These are phyloP conservation scores for Eidolon helvum DNA, from an alignment of 2,113 vertebrate species.

Conservation along the genomic window DNA sequence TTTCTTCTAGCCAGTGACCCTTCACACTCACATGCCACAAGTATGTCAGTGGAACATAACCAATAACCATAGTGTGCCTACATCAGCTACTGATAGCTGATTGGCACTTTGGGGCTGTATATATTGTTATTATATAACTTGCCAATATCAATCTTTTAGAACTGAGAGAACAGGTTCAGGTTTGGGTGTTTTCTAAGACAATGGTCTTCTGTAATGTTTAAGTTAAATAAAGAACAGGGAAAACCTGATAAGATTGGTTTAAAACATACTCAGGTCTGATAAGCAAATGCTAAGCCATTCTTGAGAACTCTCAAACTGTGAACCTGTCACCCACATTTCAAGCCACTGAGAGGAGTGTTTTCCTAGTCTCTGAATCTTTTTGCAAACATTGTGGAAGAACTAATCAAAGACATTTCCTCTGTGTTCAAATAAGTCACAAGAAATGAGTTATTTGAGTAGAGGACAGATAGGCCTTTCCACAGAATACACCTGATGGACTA, in stretches of 20 bases:
- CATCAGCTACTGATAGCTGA: neutral
- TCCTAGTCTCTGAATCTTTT: neutral
- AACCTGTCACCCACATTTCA: neutral
- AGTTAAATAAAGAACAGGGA: neutral
- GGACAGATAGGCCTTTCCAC: neutral
- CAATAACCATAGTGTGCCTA: neutral
- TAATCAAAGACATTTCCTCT: neutral
- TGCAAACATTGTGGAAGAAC: neutral
- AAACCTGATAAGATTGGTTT: constrained; percentile 28
- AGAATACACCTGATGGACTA: neutral
- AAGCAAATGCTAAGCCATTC: neutral
- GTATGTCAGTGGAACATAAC: accelerated
- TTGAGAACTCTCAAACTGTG: neutral
- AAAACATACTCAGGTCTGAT: neutral
- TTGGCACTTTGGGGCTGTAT: neutral
- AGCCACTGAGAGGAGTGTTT: neutral
- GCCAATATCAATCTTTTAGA: neutral
- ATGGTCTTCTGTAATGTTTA: neutral
- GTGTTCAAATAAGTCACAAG: neutral
- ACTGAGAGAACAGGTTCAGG: neutral
- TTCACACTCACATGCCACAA: neutral
- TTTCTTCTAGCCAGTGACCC: neutral
- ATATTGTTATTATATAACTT: neutral
- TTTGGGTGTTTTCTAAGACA: neutral
- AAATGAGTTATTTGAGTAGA: neutral